Conservation (phyloP, 2,888 invertebrate genomes). For the Caenorhabditis imperialis region DNA sequence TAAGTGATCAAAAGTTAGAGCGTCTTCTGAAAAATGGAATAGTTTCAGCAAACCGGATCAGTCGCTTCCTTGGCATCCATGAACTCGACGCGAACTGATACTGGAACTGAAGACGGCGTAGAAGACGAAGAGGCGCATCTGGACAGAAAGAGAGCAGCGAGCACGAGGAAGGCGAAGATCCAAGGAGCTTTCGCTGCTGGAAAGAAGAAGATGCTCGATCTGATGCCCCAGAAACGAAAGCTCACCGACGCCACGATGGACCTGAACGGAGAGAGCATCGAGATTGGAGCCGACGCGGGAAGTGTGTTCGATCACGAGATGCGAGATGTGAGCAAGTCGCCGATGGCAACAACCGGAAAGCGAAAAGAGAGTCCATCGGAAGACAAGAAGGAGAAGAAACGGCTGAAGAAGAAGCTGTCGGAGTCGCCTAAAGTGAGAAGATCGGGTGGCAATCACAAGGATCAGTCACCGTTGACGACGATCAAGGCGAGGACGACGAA, state of each 20-base stretch:
- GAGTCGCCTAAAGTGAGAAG: constrained; percentile 41
- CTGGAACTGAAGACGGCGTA: constrained; percentile 40
- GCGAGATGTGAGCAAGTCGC: constrained; percentile 2
- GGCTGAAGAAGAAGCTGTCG: constrained; percentile 49
- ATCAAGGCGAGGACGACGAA: constrained; percentile 50
- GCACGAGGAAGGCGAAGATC: constrained; percentile 47
- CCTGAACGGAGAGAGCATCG: constrained; percentile 47
- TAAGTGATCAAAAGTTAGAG: constrained; percentile 1
- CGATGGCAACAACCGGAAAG: constrained; percentile 8
- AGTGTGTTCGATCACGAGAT: constrained; percentile 17
- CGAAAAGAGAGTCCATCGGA: constrained; percentile 56
- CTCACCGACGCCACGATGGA: constrained; percentile 18
- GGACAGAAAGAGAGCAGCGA: constrained; percentile 43
- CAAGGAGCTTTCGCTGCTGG: constrained; percentile 63
- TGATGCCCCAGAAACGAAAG: constrained; percentile 57
- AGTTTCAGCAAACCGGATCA: constrained; percentile 51
- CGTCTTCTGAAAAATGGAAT: neutral
- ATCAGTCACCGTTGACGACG: constrained; percentile 37
- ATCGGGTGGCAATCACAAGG: constrained; percentile 10
- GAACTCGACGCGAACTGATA: constrained; percentile 55
- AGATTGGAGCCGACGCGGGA: constrained; percentile 47
- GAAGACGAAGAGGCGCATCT: constrained; percentile 40
- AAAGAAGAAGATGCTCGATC: constrained; percentile 58
- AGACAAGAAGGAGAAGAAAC: constrained; percentile 60
- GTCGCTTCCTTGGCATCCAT: constrained; percentile 56